Evolutionary conservation across 2,888 invertebrate species (phyloP).

Genomic region (Eilema depressum): DNA sequence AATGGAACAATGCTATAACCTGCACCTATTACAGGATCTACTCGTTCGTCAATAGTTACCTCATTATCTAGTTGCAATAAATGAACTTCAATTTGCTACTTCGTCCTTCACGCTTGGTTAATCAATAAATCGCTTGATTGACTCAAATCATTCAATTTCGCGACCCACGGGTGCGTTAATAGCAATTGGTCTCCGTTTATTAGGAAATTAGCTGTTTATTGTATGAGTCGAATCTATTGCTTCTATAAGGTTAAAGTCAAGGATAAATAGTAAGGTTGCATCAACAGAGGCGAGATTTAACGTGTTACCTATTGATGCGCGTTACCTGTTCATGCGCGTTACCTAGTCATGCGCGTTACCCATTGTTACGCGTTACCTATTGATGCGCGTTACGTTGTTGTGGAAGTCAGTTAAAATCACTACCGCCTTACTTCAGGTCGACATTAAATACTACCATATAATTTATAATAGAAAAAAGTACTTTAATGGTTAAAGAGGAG

Average conservation of each 20-base stretch:
- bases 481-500: no score
- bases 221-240: constrained; percentile 31
- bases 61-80: constrained; percentile 7
- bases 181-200: constrained; percentile 37
- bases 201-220: constrained; percentile 49
- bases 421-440: no score
- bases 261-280: neutral
- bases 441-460: no score
- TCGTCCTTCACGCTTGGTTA: constrained; percentile 20
- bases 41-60: neutral
- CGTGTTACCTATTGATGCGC: no score
- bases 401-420: no score
- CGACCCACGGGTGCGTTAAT: constrained; percentile 20
- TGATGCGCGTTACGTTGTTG: no score
- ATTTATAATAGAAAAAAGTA: no score
- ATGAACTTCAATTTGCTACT: constrained; percentile 13
- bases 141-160: constrained; percentile 46
- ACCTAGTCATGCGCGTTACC: no score
- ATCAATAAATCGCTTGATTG: constrained; percentile 33
- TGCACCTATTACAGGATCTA: neutral
- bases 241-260: constrained; percentile 16
- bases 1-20: neutral
- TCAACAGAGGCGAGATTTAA: no score
- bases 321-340: no score
- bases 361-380: no score